A percentile compares a stretch with the other conserved stretches of the same genome.
Evolutionary conservation across 2,113 vertebrate genomes (phyloP).

Genomic region (Cynoglossus semilaevis): DNA sequence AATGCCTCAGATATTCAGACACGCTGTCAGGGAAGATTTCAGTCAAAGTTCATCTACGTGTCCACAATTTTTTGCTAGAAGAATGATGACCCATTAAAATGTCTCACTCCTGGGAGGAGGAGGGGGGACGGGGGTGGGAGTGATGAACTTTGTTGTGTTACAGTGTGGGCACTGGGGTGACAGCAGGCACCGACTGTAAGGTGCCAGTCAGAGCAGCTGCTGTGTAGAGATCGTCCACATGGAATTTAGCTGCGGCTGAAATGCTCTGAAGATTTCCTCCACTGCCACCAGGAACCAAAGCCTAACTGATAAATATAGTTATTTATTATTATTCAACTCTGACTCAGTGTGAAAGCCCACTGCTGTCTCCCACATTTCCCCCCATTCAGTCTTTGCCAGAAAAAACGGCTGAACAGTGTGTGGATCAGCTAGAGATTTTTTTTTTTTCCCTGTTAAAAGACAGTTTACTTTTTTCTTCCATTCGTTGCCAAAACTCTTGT

Average conservation of each 20-base stretch:
- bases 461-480: no score
- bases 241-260: slow-evolving; percentile 34
- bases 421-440: no score
- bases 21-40: slow-evolving; percentile 44
- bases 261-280: slow-evolving; percentile 43
- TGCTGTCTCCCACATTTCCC: no score
- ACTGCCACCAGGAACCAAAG: slow-evolving; percentile 38
- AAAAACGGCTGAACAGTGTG: no score
- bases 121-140: slow-evolving; percentile 5
- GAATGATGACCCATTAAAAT: slow-evolving; percentile 48
- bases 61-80: slow-evolving; percentile 53
- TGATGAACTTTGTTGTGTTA: slow-evolving; percentile 28
- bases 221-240: slow-evolving; percentile 32
- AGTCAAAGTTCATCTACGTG: slow-evolving; percentile 48
- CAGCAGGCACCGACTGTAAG: slow-evolving; percentile 28
- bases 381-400: no score
- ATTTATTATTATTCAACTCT: no score
- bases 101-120: slow-evolving; percentile 11
- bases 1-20: slow-evolving; percentile 48
- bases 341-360: no score
- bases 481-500: no score
- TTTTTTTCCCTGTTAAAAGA: no score
- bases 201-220: slow-evolving; percentile 30
- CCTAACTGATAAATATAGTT: neutral
- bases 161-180: slow-evolving; percentile 33